Evolutionary conservation across 2,797 vertebrate genomes (phyloP), one percentile per base, ranked within the genome.

Genomic region (Ceyx erithaca): DNA sequence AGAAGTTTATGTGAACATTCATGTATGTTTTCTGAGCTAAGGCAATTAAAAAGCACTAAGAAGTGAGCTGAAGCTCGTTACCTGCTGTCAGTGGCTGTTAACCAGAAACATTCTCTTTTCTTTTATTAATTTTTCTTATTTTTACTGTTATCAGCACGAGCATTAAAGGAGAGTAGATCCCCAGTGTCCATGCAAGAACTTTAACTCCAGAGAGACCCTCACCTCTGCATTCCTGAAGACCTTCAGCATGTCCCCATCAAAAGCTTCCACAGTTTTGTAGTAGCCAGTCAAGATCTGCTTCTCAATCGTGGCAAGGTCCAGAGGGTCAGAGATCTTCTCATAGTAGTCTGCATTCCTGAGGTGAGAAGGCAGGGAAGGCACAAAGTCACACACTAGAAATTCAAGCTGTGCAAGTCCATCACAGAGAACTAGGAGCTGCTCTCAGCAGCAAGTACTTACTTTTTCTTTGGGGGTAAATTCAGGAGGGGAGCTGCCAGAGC

Each of bases 231-330:
- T 99, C 84, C 99, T 98, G 95, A 99, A 99, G 83, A 99, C 99
- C 97, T 99, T 99, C 80, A 99, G 98, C 99, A 99, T 99, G 97
- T 99, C 99, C 1, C 98, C 97, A 93, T 99, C 99, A 41, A 99
- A 99, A 37, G 99, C 98, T 94, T 99, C 99, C 54, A 99, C 99
- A 0, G 99, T 99, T 97, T 99, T 99, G 87, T 99, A 99, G 89
- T 99, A 98, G 55, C 99, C 99, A 2, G 98, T 99, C 95, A 99
- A 98, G 96, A 99, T 99, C 94, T 99, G 99, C 95, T 99, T 99
- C 96, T 99, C 99, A 26, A 99, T 99, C n/a, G 98, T 99, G 96
- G 97, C 97, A 21, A 99, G 97, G 96, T 99, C 99, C 95, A 99
- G 92, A 2, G 99, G 99, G 91, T 99, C 99, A 2, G 99, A 98